phyloP scores from a whole-genome alignment of 2,113 vertebrate species.

The Spea bombifrons region DNA sequence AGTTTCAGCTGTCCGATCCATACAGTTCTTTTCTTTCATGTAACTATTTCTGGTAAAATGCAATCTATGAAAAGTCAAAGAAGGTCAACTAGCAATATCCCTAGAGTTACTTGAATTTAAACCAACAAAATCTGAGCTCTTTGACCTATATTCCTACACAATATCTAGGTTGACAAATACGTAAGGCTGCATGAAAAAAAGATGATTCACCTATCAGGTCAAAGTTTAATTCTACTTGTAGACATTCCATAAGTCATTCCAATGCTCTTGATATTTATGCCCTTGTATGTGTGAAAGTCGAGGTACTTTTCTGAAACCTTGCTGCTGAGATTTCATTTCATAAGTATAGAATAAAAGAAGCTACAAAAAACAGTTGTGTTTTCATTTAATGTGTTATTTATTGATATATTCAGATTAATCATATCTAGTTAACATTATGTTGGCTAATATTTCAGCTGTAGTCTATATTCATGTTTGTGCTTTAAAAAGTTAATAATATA shows the following conservation, averaged over 20 bases:
- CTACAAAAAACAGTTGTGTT: neutral
- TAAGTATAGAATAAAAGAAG: neutral
- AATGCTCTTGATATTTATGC: slow-evolving; percentile 22
- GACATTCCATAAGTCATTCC: neutral
- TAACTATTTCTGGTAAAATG: slow-evolving; percentile 29
- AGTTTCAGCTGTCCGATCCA: slow-evolving; percentile 28
- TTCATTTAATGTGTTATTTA: too few species aligned
- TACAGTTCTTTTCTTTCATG: slow-evolving; percentile 7
- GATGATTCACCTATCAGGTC: slow-evolving; percentile 2
- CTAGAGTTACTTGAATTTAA: slow-evolving; percentile 5
- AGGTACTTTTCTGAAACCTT: neutral
- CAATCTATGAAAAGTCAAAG: slow-evolving; percentile 35
- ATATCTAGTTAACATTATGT: too few species aligned
- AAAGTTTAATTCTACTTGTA: neutral
- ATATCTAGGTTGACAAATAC: slow-evolving; percentile 15
- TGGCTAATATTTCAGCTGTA: too few species aligned
- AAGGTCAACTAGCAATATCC: slow-evolving; percentile 33
- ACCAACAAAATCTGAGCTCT: slow-evolving; percentile 7
- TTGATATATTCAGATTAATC: too few species aligned
- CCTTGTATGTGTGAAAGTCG: neutral
- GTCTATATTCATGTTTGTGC: too few species aligned
- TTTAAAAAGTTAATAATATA: too few species aligned
- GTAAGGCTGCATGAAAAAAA: slow-evolving; percentile 16
- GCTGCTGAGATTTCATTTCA: neutral
- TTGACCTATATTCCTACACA: slow-evolving; percentile 7